Evolutionary conservation across 64 coral and sea anemone genomes (phyloP).

Genomic region (Platygyra sinensis): DNA sequence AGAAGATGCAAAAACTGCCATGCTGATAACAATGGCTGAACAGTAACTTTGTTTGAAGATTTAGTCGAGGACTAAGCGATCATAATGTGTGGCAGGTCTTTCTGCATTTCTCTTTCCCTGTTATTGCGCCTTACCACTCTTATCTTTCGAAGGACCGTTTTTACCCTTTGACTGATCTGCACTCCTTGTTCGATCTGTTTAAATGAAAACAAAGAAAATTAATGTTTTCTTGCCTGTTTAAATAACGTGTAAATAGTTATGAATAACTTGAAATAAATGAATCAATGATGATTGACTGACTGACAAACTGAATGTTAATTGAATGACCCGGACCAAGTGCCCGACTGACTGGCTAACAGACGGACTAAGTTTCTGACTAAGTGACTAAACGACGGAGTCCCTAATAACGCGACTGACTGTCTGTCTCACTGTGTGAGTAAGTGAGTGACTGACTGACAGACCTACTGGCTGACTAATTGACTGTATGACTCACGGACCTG

Average conservation of each 20-base stretch:
- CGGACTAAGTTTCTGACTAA: too few relatives aligned
- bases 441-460: background rate
- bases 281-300: too few relatives aligned
- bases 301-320: background rate
- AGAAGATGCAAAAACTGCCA: too few relatives aligned
- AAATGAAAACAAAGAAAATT: background rate
- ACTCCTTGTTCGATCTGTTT: slow-evolving; percentile 12
- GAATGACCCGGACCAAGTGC: background rate
- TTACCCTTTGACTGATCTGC: background rate
- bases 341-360: background rate
- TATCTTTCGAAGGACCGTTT: background rate
- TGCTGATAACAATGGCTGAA: too few relatives aligned
- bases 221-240: background rate
- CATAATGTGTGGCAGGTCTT: too few relatives aligned
- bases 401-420: background rate
- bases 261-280: background rate
- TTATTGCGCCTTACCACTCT: slow-evolving; percentile 20
- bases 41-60: too few relatives aligned
- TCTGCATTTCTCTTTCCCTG: too few relatives aligned
- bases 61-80: too few relatives aligned
- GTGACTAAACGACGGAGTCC: too few relatives aligned
- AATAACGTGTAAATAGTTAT: background rate
- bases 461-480: background rate
- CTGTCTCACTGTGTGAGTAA: background rate
- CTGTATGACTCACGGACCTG: background rate